Evolutionary conservation across 2,113 vertebrate genomes (phyloP), one percentile per base, ranked within the genome.

Genomic region (Lophochroa leadbeateri): DNA sequence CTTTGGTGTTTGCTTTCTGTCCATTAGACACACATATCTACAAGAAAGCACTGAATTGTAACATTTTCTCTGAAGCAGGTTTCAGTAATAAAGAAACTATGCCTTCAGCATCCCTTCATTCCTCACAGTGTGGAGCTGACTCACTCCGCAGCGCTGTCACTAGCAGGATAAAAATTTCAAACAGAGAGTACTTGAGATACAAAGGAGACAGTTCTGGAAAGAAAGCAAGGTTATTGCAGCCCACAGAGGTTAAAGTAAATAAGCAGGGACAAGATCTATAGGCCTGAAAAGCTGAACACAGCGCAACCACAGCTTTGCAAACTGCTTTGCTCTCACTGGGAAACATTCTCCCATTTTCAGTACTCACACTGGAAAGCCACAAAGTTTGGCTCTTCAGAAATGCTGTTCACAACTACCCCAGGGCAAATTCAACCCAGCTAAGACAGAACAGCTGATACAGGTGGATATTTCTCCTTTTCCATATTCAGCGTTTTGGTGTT

Each of bases 11-110:
- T 81, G 46, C 63, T 74, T 76, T 80, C 50, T 49, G 44, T 37
- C 75, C 55, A 2, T 68, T 49, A 82, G 21, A 64, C 20, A 31
- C 29, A 44, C 8, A 9, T 8, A 55, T 23, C 58, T 68, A 31
- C 3, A 11, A 92, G 55, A 33, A 93, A 77, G 20, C 3, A 33
- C n/a, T 43, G 31, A 83, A 65, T 33, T 65, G 63, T 52, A 63
- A 28, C 46, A 11, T 46, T 83, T 29, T 72, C 33, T 80, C 70
- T 77, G 88, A 89, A 31, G 8, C 60, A 76, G 46, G 64, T 71
- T 93, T 83, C 86, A 84, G 41, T 60, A 79, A 89, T 46, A 68
- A 92, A 50, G 52, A 95, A 92, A 91, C 94, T 61, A 74, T 35
- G 46, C 52, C 61, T 58, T 94, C 75, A 81, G 57, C 91, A 89